phyloP scores from a whole-genome alignment of 2,888 invertebrate genomes.

The Drosophila yooni region DNA sequence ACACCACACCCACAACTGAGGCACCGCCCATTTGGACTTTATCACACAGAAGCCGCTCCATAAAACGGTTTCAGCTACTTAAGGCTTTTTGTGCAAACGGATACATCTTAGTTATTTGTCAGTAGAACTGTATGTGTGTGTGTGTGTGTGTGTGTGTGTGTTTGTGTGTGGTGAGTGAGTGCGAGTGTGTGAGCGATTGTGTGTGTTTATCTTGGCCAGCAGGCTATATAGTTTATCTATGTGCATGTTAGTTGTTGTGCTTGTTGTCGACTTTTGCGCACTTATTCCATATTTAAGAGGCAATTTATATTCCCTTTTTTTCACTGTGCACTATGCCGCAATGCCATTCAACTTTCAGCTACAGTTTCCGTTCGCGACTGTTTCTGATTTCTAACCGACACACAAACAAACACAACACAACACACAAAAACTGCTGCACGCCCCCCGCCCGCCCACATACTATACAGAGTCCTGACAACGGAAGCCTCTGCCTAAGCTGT shows the following conservation, averaged over 20 bases:
- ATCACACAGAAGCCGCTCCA: constrained; percentile 56
- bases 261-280: constrained; percentile 75
- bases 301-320: constrained; percentile 84
- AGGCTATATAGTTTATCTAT: constrained; percentile 79
- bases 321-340: constrained; percentile 47
- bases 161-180: background rate
- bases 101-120: constrained; percentile 63
- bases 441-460: constrained; percentile 35
- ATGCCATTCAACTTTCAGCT: constrained; percentile 79
- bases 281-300: constrained; percentile 84
- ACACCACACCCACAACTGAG: constrained; percentile 41
- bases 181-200: constrained; percentile 10
- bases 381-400: constrained; percentile 67
- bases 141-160: constrained; percentile 4
- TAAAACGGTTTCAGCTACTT: constrained; percentile 57
- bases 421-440: constrained; percentile 43
- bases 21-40: constrained; percentile 73
- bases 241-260: constrained; percentile 72
- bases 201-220: constrained; percentile 74
- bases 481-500: constrained; percentile 47
- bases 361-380: constrained; percentile 75
- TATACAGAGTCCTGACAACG: constrained; percentile 21
- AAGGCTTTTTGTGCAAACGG: constrained; percentile 52
- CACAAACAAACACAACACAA: constrained; percentile 2
- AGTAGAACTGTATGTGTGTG: constrained; percentile 22